Percentiles rank a stretch among this genome's conserved stretches.
Evolutionary conservation across 2,888 invertebrate genomes (phyloP).

Genomic region (Cremastobaeus sp.): DNA sequence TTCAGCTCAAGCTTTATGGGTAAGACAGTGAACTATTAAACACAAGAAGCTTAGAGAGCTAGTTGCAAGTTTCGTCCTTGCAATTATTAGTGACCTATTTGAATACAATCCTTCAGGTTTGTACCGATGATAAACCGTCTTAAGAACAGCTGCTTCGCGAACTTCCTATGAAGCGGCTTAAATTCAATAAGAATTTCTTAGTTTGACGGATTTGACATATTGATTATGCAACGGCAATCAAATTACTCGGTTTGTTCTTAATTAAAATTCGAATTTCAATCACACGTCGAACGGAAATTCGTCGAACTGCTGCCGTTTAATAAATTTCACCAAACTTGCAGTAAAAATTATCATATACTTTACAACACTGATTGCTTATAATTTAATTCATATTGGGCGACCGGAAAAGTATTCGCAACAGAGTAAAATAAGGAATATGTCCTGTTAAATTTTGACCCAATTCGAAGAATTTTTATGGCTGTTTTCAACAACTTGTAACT

Average conservation of each 20-base stretch:
- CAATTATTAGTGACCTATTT: slow-evolving; percentile 65
- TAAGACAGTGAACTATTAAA: slow-evolving; percentile 49
- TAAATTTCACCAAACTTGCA: neutral
- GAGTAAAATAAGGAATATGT: too few relatives aligned
- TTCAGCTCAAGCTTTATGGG: slow-evolving; percentile 44
- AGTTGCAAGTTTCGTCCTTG: slow-evolving; percentile 57
- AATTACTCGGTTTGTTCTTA: slow-evolving; percentile 37
- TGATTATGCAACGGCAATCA: slow-evolving; percentile 35
- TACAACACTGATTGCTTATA: too few relatives aligned
- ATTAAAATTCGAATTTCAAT: slow-evolving; percentile 44
- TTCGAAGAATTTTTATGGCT: too few relatives aligned
- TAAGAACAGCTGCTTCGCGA: slow-evolving; percentile 35
- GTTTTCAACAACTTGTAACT: too few relatives aligned
- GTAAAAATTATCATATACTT: neutral
- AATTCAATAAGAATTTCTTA: slow-evolving; percentile 58
- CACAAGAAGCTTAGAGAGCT: slow-evolving; percentile 43
- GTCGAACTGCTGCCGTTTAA: neutral
- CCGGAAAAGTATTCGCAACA: too few relatives aligned
- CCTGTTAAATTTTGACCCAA: too few relatives aligned
- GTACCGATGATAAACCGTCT: slow-evolving; percentile 51
- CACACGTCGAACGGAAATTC: neutral
- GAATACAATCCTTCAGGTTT: slow-evolving; percentile 55
- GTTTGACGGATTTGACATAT: slow-evolving; percentile 53
- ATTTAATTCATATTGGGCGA: too few relatives aligned
- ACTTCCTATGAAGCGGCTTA: slow-evolving; percentile 21